Conservation (phyloP, 53 echinoderm and acorn worm genomes). For the Paracentrotus lividus region DNA sequence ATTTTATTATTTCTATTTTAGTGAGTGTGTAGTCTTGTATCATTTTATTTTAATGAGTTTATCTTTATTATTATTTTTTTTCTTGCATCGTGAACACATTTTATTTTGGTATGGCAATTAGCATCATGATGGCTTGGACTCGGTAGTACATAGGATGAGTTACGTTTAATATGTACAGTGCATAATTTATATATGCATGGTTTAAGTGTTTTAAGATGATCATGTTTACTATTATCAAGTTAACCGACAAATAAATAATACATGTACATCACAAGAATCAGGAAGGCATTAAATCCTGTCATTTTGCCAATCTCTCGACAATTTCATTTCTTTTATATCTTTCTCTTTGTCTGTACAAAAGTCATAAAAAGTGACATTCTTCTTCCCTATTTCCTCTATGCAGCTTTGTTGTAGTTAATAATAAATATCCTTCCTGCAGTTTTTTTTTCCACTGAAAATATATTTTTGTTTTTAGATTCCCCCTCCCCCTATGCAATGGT, state of each 20-base stretch:
- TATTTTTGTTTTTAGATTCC: too few relatives aligned
- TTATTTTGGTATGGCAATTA: constrained; percentile 48
- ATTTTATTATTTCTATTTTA: not conserved
- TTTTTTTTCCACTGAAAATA: too few relatives aligned
- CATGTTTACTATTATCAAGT: too few relatives aligned
- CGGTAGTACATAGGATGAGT: not conserved
- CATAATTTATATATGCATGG: constrained; percentile 10
- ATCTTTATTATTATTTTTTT: not conserved
- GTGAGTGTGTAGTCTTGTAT: not conserved
- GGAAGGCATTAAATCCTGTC: not conserved
- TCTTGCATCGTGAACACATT: constrained; percentile 63
- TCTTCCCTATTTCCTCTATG: too few relatives aligned
- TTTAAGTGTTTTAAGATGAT: not conserved
- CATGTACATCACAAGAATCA: not conserved
- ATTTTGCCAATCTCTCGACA: too few relatives aligned
- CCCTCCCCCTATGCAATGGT: too few relatives aligned
- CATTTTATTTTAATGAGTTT: not conserved
- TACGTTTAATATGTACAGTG: not conserved
- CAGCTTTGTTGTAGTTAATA: too few relatives aligned
- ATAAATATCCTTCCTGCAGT: too few relatives aligned
- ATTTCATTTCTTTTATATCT: too few relatives aligned
- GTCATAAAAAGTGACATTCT: too few relatives aligned
- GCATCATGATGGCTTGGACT: constrained; percentile 73
- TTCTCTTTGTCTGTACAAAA: too few relatives aligned
- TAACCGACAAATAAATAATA: not conserved